Percentiles rank a stretch among this genome's conserved stretches.
phyloP scores from a whole-genome alignment of 2,888 invertebrate genomes.

The Trichacis sp. region DNA sequence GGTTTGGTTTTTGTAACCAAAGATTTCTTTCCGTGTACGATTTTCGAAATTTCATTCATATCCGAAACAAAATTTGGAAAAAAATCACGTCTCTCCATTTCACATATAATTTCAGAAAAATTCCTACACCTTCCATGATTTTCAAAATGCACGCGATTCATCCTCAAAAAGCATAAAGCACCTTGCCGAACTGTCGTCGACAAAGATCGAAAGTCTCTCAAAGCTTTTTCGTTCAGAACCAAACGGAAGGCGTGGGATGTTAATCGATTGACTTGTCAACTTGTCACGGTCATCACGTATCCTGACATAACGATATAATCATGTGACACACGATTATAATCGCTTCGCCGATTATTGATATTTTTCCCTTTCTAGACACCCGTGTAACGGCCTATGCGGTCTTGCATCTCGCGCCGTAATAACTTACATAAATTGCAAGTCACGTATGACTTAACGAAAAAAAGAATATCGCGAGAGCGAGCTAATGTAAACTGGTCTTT shows the following conservation, averaged over 20 bases:
- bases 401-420: too few species aligned
- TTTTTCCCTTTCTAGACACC: conserved; percentile 4
- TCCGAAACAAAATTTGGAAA: too few species aligned
- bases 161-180: too few species aligned
- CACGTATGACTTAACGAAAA: conserved; percentile 4
- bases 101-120: too few species aligned
- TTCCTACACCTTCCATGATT: too few species aligned
- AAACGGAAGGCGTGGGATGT: conserved; percentile 30
- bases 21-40: too few species aligned
- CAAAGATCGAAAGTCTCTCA: conserved; percentile 26
- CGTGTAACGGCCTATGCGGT: conserved; percentile 2
- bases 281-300: conserved; percentile 32
- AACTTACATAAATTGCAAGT: conserved; percentile 8
- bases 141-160: too few species aligned
- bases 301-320: conserved; percentile 23
- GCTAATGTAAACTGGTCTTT: conserved; percentile 2
- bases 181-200: conserved; percentile 21
- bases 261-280: conserved; percentile 43
- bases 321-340: conserved; percentile 30
- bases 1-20: too few species aligned
- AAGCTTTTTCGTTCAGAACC: not conserved
- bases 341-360: conserved; percentile 10
- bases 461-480: conserved; percentile 3
- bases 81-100: too few species aligned
- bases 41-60: too few species aligned